Percentiles rank a stretch among this genome's conserved stretches.
phyloP scores from a whole-genome alignment of 2,888 invertebrate species.

The Neoitamus cyanurus region DNA sequence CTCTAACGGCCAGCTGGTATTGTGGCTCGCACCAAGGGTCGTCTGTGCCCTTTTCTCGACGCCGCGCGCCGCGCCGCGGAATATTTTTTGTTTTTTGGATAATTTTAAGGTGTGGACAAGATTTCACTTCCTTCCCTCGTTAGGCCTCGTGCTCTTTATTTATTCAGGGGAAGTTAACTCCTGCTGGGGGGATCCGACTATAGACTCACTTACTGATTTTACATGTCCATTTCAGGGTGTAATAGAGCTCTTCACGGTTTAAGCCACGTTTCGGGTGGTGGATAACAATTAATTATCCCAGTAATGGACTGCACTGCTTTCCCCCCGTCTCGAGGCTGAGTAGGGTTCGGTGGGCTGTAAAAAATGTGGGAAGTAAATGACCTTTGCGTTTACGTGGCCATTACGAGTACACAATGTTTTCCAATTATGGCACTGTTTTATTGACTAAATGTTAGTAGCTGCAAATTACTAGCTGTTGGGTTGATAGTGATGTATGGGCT shows the following conservation, averaged over 20 bases:
- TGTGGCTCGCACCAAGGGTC: neutral
- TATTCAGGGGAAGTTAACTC: neutral
- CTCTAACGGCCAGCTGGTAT: conserved; percentile 7
- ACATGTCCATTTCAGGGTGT: conserved; percentile 33
- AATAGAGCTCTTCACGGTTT: conserved; percentile 18
- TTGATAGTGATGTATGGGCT: neutral
- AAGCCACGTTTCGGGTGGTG: neutral
- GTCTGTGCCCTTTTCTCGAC: neutral
- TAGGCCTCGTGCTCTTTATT: neutral
- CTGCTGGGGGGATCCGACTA: neutral
- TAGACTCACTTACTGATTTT: neutral
- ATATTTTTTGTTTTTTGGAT: conserved; percentile 36
- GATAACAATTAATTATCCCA: neutral
- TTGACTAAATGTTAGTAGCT: neutral
- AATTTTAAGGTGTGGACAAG: conserved; percentile 51
- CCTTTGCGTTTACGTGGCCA: neutral
- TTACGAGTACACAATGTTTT: neutral
- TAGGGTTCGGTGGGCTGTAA: neutral
- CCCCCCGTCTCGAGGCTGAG: neutral
- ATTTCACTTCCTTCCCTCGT: conserved; percentile 44
- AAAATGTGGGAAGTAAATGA: neutral
- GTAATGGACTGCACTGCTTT: conserved; percentile 32
- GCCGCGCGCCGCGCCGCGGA: too few relatives aligned
- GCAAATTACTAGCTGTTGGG: neutral
- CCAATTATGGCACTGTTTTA: neutral